phyloP scores from a whole-genome alignment of 2,113 vertebrate genomes.

The Coracopsis vasa region DNA sequence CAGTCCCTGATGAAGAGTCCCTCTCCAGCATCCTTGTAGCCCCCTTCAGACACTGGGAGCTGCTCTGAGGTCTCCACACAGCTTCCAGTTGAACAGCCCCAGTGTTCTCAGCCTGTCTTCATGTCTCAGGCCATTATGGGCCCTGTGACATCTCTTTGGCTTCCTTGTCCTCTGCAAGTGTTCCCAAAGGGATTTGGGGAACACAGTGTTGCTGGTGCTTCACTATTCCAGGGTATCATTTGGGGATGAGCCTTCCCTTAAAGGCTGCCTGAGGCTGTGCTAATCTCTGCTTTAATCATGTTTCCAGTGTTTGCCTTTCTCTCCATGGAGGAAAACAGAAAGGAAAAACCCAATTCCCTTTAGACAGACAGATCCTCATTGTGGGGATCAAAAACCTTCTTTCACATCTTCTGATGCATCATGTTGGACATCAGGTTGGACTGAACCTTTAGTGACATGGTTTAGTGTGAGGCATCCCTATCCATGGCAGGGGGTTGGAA shows the following conservation, averaged over 20 bases:
- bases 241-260: not conserved
- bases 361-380: not conserved
- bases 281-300: not conserved
- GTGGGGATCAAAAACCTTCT: not conserved
- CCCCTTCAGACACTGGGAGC: not conserved
- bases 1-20: too few relatives aligned
- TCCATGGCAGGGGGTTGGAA: not conserved
- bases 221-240: not conserved
- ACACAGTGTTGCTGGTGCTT: fast-evolving
- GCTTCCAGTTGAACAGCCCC: not conserved
- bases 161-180: not conserved
- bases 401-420: not conserved
- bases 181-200: not conserved
- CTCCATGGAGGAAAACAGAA: not conserved
- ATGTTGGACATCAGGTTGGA: not conserved
- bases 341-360: not conserved
- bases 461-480: not conserved
- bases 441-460: not conserved
- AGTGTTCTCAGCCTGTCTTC: not conserved
- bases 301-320: not conserved
- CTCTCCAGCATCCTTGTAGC: too few relatives aligned
- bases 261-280: not conserved
- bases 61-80: not conserved
- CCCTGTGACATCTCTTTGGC: not conserved
- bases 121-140: not conserved